Conservation (phyloP, 2,113 vertebrate genomes). For the Hippocampus zosterae region DNA sequence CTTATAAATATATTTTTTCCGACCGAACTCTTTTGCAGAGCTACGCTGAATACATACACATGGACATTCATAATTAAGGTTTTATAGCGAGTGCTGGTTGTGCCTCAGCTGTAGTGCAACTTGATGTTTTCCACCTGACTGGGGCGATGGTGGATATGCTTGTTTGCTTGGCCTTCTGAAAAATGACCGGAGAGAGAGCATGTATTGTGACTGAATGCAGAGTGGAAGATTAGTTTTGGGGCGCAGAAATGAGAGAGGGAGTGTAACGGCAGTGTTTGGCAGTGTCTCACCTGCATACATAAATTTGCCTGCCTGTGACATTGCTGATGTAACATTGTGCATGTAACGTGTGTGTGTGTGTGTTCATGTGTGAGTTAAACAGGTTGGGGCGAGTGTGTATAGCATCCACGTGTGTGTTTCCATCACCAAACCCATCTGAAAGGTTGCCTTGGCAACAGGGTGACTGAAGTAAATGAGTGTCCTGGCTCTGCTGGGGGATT, state of each 20-base stretch:
- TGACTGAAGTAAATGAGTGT: conserved; percentile 72
- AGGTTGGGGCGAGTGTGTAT: conserved; percentile 4
- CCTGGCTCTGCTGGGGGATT: conserved; percentile 67
- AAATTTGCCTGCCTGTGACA: conserved; percentile 34
- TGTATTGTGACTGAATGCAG: conserved; percentile 57
- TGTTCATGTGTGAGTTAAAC: conserved; percentile 6
- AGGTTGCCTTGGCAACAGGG: conserved; percentile 73
- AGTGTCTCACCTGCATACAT: conserved; percentile 29
- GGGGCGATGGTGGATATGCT: conserved; percentile 29
- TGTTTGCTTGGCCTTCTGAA: conserved; percentile 42
- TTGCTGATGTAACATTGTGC: conserved; percentile 9
- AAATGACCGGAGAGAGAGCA: conserved; percentile 45
- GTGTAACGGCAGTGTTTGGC: conserved; percentile 36
- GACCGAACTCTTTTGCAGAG: conserved; percentile 9
- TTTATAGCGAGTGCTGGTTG: conserved; percentile 30
- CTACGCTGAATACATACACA: conserved; percentile 23
- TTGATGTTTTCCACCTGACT: conserved; percentile 39
- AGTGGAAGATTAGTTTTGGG: conserved; percentile 51
- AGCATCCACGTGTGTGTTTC: conserved; percentile 13
- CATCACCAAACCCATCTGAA: conserved; percentile 59
- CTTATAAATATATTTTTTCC: neutral
- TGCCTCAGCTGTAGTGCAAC: conserved; percentile 27
- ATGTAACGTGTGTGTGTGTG: neutral
- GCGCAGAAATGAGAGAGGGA: conserved; percentile 39
- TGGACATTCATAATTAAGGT: conserved; percentile 53